phyloP scores from a whole-genome alignment of 1,140 invertebrate species.

The Bombyx mandarina region DNA sequence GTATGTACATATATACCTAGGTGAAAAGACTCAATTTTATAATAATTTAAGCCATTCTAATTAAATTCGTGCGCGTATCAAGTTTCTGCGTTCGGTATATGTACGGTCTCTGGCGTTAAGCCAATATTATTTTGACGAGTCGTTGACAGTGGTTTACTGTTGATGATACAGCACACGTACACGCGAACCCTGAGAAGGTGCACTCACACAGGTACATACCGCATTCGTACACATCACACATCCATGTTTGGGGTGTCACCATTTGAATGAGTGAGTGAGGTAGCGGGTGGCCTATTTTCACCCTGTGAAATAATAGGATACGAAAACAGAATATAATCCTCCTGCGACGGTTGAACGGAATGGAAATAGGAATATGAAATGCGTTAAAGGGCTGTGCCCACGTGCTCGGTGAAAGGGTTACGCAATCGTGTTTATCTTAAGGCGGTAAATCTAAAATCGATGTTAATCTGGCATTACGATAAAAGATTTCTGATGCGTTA shows the following conservation, averaged over 20 bases:
- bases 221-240: slow-evolving; percentile 23
- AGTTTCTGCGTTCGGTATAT: slow-evolving; percentile 33
- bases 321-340: slow-evolving; percentile 70
- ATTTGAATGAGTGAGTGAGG: slow-evolving; percentile 48
- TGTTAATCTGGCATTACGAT: slow-evolving; percentile 28
- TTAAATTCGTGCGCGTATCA: slow-evolving; percentile 45
- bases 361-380: slow-evolving; percentile 67
- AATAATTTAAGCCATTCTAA: slow-evolving; percentile 24
- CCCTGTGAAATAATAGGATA: slow-evolving; percentile 70
- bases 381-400: slow-evolving; percentile 55
- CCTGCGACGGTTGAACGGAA: slow-evolving; percentile 61
- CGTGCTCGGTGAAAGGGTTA: slow-evolving; percentile 55
- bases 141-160: slow-evolving; percentile 62
- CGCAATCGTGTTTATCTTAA: slow-evolving; percentile 44
- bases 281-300: slow-evolving; percentile 69
- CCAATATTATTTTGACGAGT: slow-evolving; percentile 66
- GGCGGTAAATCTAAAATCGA: slow-evolving; percentile 47
- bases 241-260: slow-evolving; percentile 26
- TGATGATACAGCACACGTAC: slow-evolving; percentile 47
- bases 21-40: background rate
- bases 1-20: background rate
- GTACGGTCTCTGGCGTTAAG: slow-evolving; percentile 42
- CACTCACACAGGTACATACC: slow-evolving; percentile 21
- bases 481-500: background rate
- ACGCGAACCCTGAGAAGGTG: slow-evolving; percentile 16